Percentiles rank a stretch among this genome's conserved stretches.
These are phyloP conservation scores for Aptenodytes patagonicus DNA, from an alignment of 2,113 vertebrate species.

Conservation along the genomic window DNA sequence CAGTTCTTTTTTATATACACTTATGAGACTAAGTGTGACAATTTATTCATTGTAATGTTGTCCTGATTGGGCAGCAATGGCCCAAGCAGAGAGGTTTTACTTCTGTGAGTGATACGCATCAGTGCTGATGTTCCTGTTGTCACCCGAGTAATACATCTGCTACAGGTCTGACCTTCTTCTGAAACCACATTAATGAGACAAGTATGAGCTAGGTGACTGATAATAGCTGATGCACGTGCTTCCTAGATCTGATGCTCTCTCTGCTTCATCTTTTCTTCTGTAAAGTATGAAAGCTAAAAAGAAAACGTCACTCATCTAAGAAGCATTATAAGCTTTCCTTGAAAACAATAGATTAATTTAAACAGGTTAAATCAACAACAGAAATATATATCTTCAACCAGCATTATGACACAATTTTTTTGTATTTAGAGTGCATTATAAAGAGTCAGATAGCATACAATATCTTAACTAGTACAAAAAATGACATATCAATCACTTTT, in stretches of 20 bases:
- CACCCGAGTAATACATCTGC: not conserved
- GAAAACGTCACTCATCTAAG: conserved; percentile 32
- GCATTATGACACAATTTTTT: not conserved
- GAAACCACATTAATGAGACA: conserved; percentile 26
- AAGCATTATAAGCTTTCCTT: not conserved
- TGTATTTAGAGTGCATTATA: not conserved
- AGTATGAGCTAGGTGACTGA: conserved; percentile 8
- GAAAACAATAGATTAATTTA: conserved; percentile 17
- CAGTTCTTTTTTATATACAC: not conserved
- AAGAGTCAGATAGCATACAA: not conserved
- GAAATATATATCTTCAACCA: not conserved
- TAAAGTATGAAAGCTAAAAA: conserved; percentile 12
- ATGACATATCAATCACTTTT: not conserved
- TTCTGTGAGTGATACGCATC: conserved; percentile 7
- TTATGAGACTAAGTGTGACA: not conserved
- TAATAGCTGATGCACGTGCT: not conserved
- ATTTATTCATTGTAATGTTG: not conserved
- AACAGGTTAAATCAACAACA: conserved; percentile 3
- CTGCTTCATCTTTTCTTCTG: conserved; percentile 9
- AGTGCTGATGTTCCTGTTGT: conserved; percentile 24
- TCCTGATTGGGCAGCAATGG: conserved; percentile 1
- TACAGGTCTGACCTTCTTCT: conserved; percentile 44
- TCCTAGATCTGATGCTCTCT: not conserved
- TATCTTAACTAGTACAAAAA: not conserved
- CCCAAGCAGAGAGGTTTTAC: not conserved